Base-by-base conservation (phyloP, 2,797 vertebrate genomes). In the Cuniculus paca region DNA sequence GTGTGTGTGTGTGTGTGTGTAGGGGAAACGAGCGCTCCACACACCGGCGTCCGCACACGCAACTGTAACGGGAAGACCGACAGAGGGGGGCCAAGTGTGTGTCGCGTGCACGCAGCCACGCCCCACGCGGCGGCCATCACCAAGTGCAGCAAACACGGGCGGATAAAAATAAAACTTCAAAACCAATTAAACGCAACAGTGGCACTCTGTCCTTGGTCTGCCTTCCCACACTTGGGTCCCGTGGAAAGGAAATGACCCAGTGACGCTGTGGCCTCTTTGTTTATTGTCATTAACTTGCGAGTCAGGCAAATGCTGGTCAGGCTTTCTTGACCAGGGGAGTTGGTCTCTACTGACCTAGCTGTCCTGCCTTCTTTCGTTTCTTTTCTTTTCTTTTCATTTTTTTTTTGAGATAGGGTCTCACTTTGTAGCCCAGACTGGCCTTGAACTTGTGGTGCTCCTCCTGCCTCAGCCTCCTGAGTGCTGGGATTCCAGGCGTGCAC, bases 251-350 rank as follows among this genome's bases (percentile, higher is more conserved):
- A 79, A 17, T 10, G 39, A 13, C 56, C 0, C 0, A 65, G 34
- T 98, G 98, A 97, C 92, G 97, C 97, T 97, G 95, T 97, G 95
- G 93, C 74, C 95, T 10, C 10, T 98, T 96, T 16, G 24, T 31
- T 98, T 98, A 96, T 97, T 97, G 95, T 97, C 50, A 98, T 98
- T 98, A 97, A 95, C 97, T 80, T 61, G 98, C 98, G 96, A 97
- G 98, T 97, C 90, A 97, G 93, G 94, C 97, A 99, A 98, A 98
- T 98, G 98, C 98, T 99, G 98, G 96, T 95, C 90, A 97, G 79
- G 85, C 96, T 98, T 98, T 97, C 89, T 93, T 97, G 97, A 90
- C 75, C n/a, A 93, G 81, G 90, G 90, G 94, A 91, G 92, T 58
- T 93, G 93, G 95, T 88, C 31, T 34, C 54, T 78, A 28, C 6